These are phyloP conservation scores for Drosophila sordidula DNA, from an alignment of 2,888 invertebrate species.

Conservation along the genomic window DNA sequence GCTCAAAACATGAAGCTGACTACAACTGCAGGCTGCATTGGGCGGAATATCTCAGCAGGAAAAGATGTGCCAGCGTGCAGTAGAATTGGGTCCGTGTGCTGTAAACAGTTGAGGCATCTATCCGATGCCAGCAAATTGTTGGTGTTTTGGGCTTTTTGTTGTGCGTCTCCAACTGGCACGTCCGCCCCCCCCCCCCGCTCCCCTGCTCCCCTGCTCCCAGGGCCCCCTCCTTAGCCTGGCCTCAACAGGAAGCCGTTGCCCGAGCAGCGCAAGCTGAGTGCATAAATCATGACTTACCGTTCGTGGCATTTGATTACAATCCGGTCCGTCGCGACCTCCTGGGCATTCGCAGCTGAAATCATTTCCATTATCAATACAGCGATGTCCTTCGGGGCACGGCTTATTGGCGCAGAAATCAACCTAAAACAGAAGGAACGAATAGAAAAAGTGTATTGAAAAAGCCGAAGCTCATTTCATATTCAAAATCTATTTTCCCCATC, in stretches of 20 bases:
- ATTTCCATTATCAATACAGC: constrained; percentile 91
- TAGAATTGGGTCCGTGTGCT: neutral
- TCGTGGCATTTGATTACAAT: constrained; percentile 89
- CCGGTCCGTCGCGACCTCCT: constrained; percentile 89
- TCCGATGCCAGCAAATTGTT: constrained; percentile 66
- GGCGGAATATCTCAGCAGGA: constrained; percentile 4
- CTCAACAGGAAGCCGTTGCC: constrained; percentile 35
- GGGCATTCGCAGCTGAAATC: constrained; percentile 91
- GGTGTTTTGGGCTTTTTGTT: constrained; percentile 60
- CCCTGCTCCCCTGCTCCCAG: too few species aligned
- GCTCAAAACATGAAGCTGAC: too few species aligned
- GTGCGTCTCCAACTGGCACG: constrained; percentile 37
- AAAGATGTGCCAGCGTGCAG: too few species aligned
- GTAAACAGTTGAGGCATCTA: constrained; percentile 16
- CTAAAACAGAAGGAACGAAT: constrained; percentile 82
- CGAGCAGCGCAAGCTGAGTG: constrained; percentile 46
- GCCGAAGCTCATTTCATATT: constrained; percentile 72
- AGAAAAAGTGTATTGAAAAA: constrained; percentile 42
- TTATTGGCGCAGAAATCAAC: constrained; percentile 90
- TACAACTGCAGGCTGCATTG: constrained; percentile 28
- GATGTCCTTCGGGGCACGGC: constrained; percentile 89
- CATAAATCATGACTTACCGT: constrained; percentile 87
- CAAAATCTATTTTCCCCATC: constrained; percentile 47
- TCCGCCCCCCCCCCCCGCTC: too few species aligned
- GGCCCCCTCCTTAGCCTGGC: too few species aligned